Evolutionary conservation across 2,888 invertebrate species (phyloP).

Genomic region (Globia sparganii): DNA sequence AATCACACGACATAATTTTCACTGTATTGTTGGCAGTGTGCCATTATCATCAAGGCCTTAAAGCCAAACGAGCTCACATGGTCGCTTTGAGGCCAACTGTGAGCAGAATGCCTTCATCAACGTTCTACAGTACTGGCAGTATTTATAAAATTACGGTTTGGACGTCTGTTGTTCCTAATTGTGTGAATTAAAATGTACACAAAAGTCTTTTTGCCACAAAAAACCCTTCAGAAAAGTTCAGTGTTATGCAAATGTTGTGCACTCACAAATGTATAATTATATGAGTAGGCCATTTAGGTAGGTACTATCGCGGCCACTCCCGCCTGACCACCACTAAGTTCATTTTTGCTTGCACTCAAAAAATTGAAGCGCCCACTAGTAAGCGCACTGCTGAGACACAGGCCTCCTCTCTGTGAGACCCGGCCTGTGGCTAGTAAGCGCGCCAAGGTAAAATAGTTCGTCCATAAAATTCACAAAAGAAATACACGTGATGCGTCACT

Average conservation of each 20-base stretch:
- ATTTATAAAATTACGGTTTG: slow-evolving; percentile 10
- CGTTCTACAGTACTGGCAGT: not conserved
- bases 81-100: slow-evolving; percentile 31
- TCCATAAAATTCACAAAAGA: too few species aligned
- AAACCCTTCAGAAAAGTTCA: not conserved
- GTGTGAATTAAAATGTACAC: not conserved
- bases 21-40: slow-evolving; percentile 41
- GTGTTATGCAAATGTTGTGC: not conserved
- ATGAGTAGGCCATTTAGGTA: not conserved
- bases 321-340: too few species aligned
- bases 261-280: not conserved
- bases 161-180: slow-evolving; percentile 12
- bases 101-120: slow-evolving; percentile 35
- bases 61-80: slow-evolving; percentile 22
- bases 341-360: too few species aligned
- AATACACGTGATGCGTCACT: too few species aligned
- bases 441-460: too few species aligned
- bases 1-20: slow-evolving; percentile 37
- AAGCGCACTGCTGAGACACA: too few species aligned
- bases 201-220: not conserved
- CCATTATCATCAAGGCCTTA: slow-evolving; percentile 46
- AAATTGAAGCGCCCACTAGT: too few species aligned
- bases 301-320: too few species aligned
- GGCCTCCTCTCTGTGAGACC: too few species aligned
- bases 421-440: too few species aligned